Conservation (phyloP, 1,140 invertebrate species). For the Aphelinus atriplicis region DNA sequence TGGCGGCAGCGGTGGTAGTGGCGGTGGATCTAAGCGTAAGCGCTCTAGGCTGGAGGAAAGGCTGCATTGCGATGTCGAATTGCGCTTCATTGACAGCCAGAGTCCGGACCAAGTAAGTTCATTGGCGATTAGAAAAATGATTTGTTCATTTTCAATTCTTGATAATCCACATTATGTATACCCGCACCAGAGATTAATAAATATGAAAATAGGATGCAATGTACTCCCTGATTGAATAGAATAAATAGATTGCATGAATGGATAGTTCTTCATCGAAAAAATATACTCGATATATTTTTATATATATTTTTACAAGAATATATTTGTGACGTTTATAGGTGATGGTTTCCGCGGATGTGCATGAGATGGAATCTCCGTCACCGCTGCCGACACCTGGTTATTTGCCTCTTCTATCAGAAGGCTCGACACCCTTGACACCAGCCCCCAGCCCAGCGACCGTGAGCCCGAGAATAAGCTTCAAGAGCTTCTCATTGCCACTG, state of each 20-base stretch:
- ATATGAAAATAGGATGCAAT: too few relatives aligned
- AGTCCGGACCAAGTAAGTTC: slow-evolving; percentile 65
- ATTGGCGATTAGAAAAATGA: neutral
- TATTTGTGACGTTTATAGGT: slow-evolving; percentile 46
- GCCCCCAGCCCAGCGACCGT: slow-evolving; percentile 54
- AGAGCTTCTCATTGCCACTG: slow-evolving; percentile 61
- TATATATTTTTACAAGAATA: too few relatives aligned
- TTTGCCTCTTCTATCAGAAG: slow-evolving; percentile 60
- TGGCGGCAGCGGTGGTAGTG: neutral
- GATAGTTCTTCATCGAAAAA: too few relatives aligned
- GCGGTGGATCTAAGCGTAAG: slow-evolving; percentile 63
- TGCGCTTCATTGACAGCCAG: slow-evolving; percentile 69
- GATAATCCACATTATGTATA: too few relatives aligned
- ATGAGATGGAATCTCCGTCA: slow-evolving; percentile 62
- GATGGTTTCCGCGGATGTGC: slow-evolving; percentile 63
- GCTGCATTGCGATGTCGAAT: slow-evolving; percentile 65
- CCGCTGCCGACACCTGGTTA: slow-evolving; percentile 63
- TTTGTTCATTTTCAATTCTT: neutral
- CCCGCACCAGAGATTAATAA: too few relatives aligned
- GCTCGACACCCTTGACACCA: slow-evolving; percentile 59
- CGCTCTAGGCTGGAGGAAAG: slow-evolving; percentile 66
- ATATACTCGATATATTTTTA: too few relatives aligned
- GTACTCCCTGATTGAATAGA: too few relatives aligned
- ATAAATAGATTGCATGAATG: too few relatives aligned
- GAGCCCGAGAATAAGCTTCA: slow-evolving; percentile 63